Base-by-base conservation (phyloP, 2,888 invertebrate genomes). In the Prenolepis imparis region DNA sequence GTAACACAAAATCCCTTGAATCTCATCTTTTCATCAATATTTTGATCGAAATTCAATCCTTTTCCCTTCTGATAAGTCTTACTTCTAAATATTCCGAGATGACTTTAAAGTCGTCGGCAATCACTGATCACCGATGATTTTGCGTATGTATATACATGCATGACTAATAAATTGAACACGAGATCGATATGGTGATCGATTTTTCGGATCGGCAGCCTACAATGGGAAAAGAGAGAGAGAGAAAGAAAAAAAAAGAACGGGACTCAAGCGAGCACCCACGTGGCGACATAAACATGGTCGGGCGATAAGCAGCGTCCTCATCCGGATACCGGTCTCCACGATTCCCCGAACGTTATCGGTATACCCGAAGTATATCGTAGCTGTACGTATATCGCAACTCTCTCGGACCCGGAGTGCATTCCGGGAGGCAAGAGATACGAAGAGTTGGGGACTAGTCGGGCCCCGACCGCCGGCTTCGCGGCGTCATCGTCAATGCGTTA, bases 291-390 rank as follows among this genome's bases (percentile, higher is more conserved):
- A 89, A 84, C 77, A 81, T 80, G 48, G 77, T 73, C 61, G 39
- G 44, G 39, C 84, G 87, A 89, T 89, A 89, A 88, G 70, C 32
- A 72, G 66, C 67, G 83, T 78, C 77, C 81, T 81, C 72, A 68
- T 55, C 48, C 48, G 48, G 85, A 89, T 86, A 86, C 48, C 36
- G 48, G 67, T 55, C 52, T 32, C 24, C 75, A 48, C 28, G 74
- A 59, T 75, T 75, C 82, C 73, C 78, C 81, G 77, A 89, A 90
- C 80, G 84, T 85, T 90, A 90, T 90, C 90, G 70, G 67, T 77
- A 61, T 80, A 88, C 83, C 82, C 64, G 57, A 78, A 67, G 39
- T 66, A 57, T 78, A 83, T 52, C 77, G 70, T 70, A 61, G 63
- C 77, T 48, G 32, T 48, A 84, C 66, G 32, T 57, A 67, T 74